A percentile compares a stretch with the other conserved stretches of the same genome.
phyloP scores from a whole-genome alignment of 2,888 invertebrate species.

The Cheilosia vernalis region DNA sequence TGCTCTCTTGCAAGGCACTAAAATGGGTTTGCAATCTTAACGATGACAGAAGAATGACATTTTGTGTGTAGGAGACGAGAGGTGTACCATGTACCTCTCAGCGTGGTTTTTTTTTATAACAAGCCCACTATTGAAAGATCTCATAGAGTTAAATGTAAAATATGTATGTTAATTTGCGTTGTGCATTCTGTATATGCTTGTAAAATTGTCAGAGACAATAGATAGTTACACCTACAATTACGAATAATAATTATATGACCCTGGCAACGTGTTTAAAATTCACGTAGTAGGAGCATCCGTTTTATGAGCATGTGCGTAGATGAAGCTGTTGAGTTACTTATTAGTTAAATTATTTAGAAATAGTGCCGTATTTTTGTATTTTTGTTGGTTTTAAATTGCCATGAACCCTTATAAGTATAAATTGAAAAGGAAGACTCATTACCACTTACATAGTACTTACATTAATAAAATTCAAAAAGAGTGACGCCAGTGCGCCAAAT shows the following conservation, averaged over 20 bases:
- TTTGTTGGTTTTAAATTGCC: too few relatives aligned
- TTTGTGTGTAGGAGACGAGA: conserved; percentile 54
- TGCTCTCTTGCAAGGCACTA: conserved; percentile 35
- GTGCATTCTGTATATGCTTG: conserved; percentile 7
- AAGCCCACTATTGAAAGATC: conserved; percentile 17
- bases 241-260: conserved; percentile 19
- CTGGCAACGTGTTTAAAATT: conserved; percentile 18
- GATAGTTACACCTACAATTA: conserved; percentile 48
- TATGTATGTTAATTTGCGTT: conserved; percentile 10
- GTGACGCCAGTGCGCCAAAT: too few relatives aligned
- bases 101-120: conserved; percentile 2
- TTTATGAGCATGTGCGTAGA: neutral
- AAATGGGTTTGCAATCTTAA: conserved; percentile 60
- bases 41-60: conserved; percentile 60
- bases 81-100: conserved; percentile 44
- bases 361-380: too few relatives aligned
- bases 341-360: too few relatives aligned
- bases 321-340: neutral
- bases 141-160: conserved; percentile 1
- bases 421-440: too few relatives aligned
- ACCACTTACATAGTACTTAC: too few relatives aligned
- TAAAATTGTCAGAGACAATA: conserved; percentile 34
- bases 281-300: neutral
- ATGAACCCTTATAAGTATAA: too few relatives aligned
- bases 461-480: too few relatives aligned